These are phyloP conservation scores for Noctuana brunneofusca DNA, from an alignment of 2,888 invertebrate species.

Conservation along the genomic window DNA sequence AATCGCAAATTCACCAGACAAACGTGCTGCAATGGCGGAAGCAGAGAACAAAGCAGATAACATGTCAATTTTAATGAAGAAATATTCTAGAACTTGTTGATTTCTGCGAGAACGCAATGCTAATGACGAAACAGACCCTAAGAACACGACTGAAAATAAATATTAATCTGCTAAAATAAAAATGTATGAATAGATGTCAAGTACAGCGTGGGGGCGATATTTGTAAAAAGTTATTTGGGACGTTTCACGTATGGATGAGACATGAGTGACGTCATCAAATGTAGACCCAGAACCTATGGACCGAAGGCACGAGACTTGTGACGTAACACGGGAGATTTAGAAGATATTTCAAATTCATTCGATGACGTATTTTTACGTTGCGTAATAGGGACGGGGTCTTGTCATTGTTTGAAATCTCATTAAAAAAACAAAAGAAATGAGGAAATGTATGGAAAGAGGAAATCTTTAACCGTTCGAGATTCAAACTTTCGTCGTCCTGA, in stretches of 20 bases:
- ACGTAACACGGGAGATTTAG: background rate
- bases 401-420: too few species aligned
- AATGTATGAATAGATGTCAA: background rate
- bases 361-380: background rate
- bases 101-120: background rate
- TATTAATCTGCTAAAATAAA: background rate
- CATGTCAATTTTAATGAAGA: background rate
- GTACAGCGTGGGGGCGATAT: background rate
- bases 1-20: constrained; percentile 5
- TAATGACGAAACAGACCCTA: background rate
- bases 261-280: constrained; percentile 2
- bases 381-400: background rate
- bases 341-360: background rate
- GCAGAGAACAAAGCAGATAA: constrained; percentile 1
- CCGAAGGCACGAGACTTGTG: background rate
- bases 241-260: background rate
- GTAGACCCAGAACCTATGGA: background rate
- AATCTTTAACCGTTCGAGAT: background rate
- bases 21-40: constrained; percentile 1
- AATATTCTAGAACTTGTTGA: background rate
- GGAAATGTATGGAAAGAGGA: background rate
- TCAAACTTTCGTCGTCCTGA: background rate
- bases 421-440: background rate
- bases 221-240: background rate
- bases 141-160: background rate